phyloP scores from a whole-genome alignment of 2,888 invertebrate genomes.

The Stenodema calcarata region DNA sequence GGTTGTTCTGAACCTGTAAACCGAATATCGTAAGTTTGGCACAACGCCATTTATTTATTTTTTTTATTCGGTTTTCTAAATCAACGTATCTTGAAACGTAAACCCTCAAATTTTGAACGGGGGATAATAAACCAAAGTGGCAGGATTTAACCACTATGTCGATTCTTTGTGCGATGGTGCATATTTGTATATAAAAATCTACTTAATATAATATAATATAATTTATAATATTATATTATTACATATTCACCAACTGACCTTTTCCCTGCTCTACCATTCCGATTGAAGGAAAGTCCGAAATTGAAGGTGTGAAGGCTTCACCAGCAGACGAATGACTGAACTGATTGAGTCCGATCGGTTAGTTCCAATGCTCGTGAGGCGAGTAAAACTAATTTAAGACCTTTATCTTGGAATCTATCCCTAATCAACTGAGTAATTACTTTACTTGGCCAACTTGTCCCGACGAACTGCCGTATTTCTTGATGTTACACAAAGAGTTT shows the following conservation, averaged over 20 bases:
- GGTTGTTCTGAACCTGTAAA: too few species aligned
- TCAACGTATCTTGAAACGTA: too few species aligned
- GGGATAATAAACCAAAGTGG: too few species aligned
- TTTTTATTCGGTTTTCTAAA: too few species aligned
- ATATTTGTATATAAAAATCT: too few species aligned
- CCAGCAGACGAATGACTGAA: neutral
- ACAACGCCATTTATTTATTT: too few species aligned
- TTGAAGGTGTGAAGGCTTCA: neutral
- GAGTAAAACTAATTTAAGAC: slow-evolving; percentile 36
- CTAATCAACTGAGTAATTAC: slow-evolving; percentile 44
- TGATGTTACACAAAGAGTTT: neutral
- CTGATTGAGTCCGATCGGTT: slow-evolving; percentile 4
- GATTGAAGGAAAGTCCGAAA: neutral
- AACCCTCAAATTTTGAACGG: too few species aligned
- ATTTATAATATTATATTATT: too few species aligned
- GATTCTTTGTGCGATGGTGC: too few species aligned
- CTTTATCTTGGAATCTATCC: slow-evolving; percentile 22
- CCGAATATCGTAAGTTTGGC: too few species aligned
- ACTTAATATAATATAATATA: too few species aligned
- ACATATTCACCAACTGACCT: neutral
- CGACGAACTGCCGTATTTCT: neutral
- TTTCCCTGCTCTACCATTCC: neutral
- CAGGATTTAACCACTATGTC: too few species aligned
- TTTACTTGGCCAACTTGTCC: neutral
- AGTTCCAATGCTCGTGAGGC: neutral